Conservation (phyloP, 2,797 vertebrate genomes). For the Pampus argenteus region DNA sequence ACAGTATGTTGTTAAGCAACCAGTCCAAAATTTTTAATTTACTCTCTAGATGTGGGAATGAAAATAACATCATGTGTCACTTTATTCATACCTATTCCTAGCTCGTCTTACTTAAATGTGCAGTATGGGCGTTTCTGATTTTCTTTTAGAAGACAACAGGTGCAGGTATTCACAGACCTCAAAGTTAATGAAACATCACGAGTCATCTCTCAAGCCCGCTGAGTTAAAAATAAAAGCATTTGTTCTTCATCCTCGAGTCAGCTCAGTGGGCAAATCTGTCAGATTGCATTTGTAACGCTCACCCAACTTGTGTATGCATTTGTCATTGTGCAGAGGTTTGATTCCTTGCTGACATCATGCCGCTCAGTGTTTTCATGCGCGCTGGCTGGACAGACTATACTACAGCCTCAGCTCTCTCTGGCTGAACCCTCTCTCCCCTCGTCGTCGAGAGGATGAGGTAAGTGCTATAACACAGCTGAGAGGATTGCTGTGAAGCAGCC, state of each 20-base stretch:
- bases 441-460: constrained; percentile 72
- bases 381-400: constrained; percentile 45
- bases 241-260: constrained; percentile 67
- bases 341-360: constrained; percentile 72
- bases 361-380: constrained; percentile 48
- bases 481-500: constrained; percentile 41
- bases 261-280: constrained; percentile 80
- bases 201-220: constrained; percentile 44
- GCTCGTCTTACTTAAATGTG: background rate
- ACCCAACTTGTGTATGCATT: constrained; percentile 62
- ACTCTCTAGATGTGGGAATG: background rate
- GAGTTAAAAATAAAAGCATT: constrained; percentile 74
- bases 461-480: constrained; percentile 66
- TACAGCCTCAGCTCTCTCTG: constrained; percentile 51
- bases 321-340: constrained; percentile 77
- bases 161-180: constrained; percentile 19
- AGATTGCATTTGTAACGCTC: constrained; percentile 75
- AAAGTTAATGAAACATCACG: constrained; percentile 39
- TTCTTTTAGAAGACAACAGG: background rate
- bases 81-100: background rate
- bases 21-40: constrained; percentile 50
- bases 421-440: constrained; percentile 60
- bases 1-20: constrained; percentile 45
- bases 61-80: background rate
- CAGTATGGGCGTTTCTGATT: background rate